Evolutionary conservation across 1,140 invertebrate species (phyloP).

Genomic region (Gryon sp.): DNA sequence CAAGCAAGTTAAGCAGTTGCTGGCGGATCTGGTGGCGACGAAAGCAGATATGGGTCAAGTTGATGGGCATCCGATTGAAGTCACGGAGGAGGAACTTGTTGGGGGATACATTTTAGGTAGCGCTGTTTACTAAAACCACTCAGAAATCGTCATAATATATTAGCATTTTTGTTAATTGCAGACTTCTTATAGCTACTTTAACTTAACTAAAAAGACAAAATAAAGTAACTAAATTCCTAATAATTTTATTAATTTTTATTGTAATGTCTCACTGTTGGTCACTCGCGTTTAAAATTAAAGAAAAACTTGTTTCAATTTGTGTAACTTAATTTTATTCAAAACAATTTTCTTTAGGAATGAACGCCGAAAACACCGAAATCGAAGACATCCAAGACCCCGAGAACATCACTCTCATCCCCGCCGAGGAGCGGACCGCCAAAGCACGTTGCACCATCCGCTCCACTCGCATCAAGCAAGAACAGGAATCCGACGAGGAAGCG

Average conservation of each 20-base stretch:
- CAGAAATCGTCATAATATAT: no score
- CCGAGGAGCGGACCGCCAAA: slow-evolving; percentile 76
- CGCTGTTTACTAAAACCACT: no score
- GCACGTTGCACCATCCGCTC: slow-evolving; percentile 76
- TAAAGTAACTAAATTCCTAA: no score
- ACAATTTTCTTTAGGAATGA: slow-evolving; percentile 68
- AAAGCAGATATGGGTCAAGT: slow-evolving; percentile 70
- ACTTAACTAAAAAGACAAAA: no score
- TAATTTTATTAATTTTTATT: no score
- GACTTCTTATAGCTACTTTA: no score
- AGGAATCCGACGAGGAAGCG: slow-evolving; percentile 77
- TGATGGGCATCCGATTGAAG: slow-evolving; percentile 75
- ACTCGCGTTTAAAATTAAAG: slow-evolving; percentile 1
- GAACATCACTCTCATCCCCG: slow-evolving; percentile 77
- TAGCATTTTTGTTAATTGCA: no score
- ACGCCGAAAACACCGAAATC: slow-evolving; percentile 74
- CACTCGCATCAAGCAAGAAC: slow-evolving; percentile 78
- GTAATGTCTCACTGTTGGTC: no score
- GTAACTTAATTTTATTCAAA: neutral
- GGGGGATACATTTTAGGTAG: slow-evolving; percentile 77
- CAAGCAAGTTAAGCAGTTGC: slow-evolving; percentile 75
- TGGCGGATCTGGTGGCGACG: slow-evolving; percentile 75
- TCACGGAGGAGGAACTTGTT: slow-evolving; percentile 78
- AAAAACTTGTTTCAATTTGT: no score
- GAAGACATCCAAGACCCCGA: slow-evolving; percentile 77